A percentile compares a stretch with the other conserved stretches of the same genome.
These are phyloP conservation scores for Salvelinus fontinalis DNA, from an alignment of 2,113 vertebrate species.

Conservation along the genomic window DNA sequence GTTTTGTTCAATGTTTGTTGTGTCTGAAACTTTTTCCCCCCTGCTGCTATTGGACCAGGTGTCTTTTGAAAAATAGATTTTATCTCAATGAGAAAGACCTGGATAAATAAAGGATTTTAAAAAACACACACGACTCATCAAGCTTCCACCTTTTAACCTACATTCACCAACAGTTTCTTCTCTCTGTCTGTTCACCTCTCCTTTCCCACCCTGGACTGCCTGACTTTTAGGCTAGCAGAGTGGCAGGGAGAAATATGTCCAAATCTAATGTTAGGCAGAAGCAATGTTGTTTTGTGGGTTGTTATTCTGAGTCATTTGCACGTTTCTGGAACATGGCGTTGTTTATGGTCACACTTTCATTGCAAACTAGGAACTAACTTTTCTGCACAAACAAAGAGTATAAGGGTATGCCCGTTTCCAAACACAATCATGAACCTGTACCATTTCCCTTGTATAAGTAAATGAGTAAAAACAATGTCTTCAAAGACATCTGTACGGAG, in stretches of 20 bases:
- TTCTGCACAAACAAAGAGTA: conserved; percentile 40
- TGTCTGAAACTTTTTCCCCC: no score
- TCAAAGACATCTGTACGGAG: background rate
- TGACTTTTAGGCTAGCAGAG: conserved; percentile 6
- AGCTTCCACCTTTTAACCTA: background rate
- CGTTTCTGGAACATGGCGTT: conserved; percentile 55
- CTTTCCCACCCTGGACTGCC: background rate
- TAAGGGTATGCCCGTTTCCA: conserved; percentile 30
- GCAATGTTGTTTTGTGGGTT: conserved; percentile 51
- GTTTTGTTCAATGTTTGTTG: no score
- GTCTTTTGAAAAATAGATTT: no score
- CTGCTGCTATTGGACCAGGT: no score
- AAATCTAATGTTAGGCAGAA: conserved; percentile 58
- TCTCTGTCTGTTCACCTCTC: background rate
- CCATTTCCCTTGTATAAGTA: background rate
- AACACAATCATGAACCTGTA: conserved; percentile 5
- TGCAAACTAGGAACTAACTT: conserved; percentile 49
- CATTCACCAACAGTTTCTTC: background rate
- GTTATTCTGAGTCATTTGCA: conserved; percentile 49
- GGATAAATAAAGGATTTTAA: no score
- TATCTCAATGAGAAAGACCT: no score
- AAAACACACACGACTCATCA: background rate
- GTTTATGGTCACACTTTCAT: conserved; percentile 57
- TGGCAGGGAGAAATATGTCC: conserved; percentile 38
- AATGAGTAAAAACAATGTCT: background rate